Percentiles rank a stretch among this genome's conserved stretches.
phyloP scores from a whole-genome alignment of 2,797 vertebrate species.

The Tragelaphus oryx region DNA sequence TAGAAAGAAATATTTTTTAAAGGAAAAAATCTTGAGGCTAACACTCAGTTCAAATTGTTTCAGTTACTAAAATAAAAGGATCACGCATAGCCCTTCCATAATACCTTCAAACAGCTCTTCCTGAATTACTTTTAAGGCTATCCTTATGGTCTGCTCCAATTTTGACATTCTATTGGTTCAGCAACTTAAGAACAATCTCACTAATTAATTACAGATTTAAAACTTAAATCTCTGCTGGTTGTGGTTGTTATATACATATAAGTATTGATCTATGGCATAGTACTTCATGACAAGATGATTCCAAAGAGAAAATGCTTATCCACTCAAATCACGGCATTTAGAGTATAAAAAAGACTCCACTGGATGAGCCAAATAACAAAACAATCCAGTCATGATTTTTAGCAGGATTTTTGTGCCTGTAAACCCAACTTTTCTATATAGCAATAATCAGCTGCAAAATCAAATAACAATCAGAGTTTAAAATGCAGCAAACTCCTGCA shows the following conservation, averaged over 20 bases:
- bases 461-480: constrained; percentile 3
- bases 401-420: not conserved
- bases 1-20: not conserved
- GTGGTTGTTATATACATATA: not conserved
- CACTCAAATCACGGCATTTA: not conserved
- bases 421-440: not conserved
- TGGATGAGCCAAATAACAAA: constrained; percentile 1
- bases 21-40: not conserved
- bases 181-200: not conserved
- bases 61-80: constrained; percentile 5
- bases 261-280: not conserved
- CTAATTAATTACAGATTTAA: not conserved
- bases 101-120: not conserved
- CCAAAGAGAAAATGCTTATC: not conserved
- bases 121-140: not conserved
- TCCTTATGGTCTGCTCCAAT: not conserved
- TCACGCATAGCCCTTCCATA: not conserved
- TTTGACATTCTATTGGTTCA: not conserved
- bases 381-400: not conserved
- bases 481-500: constrained; percentile 4
- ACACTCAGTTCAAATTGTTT: not conserved
- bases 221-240: not conserved
- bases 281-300: not conserved
- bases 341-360: not conserved
- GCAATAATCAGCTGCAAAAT: constrained; percentile 11